These are phyloP conservation scores for Synchiropus splendidus DNA, from an alignment of 2,113 vertebrate genomes.

Conservation along the genomic window DNA sequence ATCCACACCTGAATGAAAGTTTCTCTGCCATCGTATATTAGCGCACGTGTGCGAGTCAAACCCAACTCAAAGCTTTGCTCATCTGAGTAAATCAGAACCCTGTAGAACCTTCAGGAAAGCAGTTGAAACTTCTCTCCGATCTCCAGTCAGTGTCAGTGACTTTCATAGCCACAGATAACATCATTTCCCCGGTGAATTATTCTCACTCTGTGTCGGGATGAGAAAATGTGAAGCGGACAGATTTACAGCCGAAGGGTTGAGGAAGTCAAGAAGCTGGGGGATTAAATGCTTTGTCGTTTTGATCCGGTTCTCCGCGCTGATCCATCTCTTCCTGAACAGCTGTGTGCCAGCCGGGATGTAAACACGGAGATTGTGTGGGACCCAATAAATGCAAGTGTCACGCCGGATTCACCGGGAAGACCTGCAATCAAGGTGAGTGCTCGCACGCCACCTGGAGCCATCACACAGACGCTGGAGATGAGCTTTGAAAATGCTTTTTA, in stretches of 20 bases:
- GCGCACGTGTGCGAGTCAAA: too few relatives aligned
- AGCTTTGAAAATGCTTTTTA: too few relatives aligned
- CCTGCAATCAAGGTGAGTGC: conserved; percentile 90
- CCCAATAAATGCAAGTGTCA: conserved; percentile 96
- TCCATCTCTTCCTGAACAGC: conserved; percentile 66
- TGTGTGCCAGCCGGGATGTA: conserved; percentile 87
- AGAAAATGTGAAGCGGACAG: conserved; percentile 18
- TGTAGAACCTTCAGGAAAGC: too few relatives aligned
- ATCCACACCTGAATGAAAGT: too few relatives aligned
- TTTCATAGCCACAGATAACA: not conserved
- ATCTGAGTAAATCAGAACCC: too few relatives aligned
- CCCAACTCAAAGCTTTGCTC: too few relatives aligned
- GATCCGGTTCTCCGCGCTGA: conserved; percentile 37
- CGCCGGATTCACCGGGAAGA: conserved; percentile 88
- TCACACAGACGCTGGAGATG: conserved; percentile 3
- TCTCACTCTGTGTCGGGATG: conserved; percentile 7
- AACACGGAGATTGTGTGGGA: conserved; percentile 89
- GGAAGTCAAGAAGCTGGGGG: conserved; percentile 21
- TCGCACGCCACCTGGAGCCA: not conserved
- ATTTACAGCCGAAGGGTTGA: conserved; percentile 28
- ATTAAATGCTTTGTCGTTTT: conserved; percentile 43
- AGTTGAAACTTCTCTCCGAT: too few relatives aligned
- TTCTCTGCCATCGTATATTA: too few relatives aligned
- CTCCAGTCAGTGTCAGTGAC: too few relatives aligned
- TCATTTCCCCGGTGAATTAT: conserved; percentile 15